phyloP scores from a whole-genome alignment of 2,797 vertebrate genomes.

The Acanthurus lineatus region DNA sequence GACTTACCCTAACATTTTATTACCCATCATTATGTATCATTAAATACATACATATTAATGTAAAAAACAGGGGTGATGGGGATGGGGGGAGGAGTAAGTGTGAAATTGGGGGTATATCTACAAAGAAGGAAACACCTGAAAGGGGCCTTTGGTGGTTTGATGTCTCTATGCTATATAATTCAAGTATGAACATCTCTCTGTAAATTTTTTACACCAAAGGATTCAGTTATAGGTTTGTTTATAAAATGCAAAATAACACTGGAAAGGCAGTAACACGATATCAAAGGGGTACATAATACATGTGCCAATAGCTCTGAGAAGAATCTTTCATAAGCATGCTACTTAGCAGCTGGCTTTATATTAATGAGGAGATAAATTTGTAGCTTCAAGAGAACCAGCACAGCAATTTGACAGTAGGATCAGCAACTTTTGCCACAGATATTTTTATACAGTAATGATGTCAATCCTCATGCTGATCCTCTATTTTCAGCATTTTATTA shows the following conservation, averaged over 20 bases:
- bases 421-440: slow-evolving; percentile 15
- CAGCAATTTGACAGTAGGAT: slow-evolving; percentile 31
- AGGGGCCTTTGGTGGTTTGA: slow-evolving; percentile 72
- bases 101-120: slow-evolving; percentile 78
- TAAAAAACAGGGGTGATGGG: slow-evolving; percentile 80
- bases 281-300: slow-evolving; percentile 70
- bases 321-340: slow-evolving; percentile 48
- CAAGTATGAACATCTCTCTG: slow-evolving; percentile 63
- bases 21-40: slow-evolving; percentile 98
- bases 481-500: slow-evolving; percentile 15
- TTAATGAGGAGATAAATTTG: slow-evolving; percentile 33
- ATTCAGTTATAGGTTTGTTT: slow-evolving; percentile 66
- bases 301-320: slow-evolving; percentile 48
- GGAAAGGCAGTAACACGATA: slow-evolving; percentile 50
- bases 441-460: slow-evolving; percentile 14
- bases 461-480: slow-evolving; percentile 1
- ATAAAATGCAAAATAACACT: slow-evolving; percentile 69
- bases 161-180: slow-evolving; percentile 72
- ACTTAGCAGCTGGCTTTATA: slow-evolving; percentile 49
- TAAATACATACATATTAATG: slow-evolving; percentile 99
- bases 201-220: slow-evolving; percentile 68
- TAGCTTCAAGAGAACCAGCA: slow-evolving; percentile 28
- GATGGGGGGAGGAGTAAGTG: slow-evolving; percentile 72
- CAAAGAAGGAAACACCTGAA: slow-evolving; percentile 78
- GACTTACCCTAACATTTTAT: slow-evolving; percentile 93